phyloP scores from a whole-genome alignment of 2,113 vertebrate species.

The Cyphomyrus discorhynchus region DNA sequence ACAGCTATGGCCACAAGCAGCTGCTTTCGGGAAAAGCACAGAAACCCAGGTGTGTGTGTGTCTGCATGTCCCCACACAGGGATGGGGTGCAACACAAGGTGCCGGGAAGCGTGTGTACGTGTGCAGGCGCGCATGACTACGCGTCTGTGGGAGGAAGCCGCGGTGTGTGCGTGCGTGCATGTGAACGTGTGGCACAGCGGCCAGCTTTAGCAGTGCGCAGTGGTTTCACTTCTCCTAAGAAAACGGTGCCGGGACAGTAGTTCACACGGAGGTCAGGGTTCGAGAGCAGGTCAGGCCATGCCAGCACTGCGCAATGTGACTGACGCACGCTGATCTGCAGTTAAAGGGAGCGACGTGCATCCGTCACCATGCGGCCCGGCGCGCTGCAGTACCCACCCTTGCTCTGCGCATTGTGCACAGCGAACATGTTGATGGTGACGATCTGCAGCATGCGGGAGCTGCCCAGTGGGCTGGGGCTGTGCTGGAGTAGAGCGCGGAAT shows the following conservation, averaged over 20 bases:
- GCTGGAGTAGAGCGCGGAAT: slow-evolving; percentile 83
- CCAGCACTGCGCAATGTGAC: not conserved
- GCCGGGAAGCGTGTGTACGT: slow-evolving; percentile 12
- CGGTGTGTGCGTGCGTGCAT: slow-evolving; percentile 26
- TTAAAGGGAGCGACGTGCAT: too few species aligned
- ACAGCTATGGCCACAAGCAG: not conserved
- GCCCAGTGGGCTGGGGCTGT: slow-evolving; percentile 79
- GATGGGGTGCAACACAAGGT: slow-evolving; percentile 43
- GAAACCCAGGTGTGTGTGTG: not conserved
- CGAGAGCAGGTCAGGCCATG: slow-evolving; percentile 50
- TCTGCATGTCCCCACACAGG: not conserved
- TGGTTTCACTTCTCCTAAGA: slow-evolving; percentile 69
- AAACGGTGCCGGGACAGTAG: slow-evolving; percentile 50
- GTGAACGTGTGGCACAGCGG: slow-evolving; percentile 40
- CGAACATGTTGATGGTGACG: slow-evolving; percentile 97
- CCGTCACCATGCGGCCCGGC: not conserved
- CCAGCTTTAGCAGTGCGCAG: slow-evolving; percentile 51
- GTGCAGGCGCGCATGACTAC: not conserved
- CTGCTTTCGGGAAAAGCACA: not conserved
- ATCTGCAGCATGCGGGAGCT: slow-evolving; percentile 89
- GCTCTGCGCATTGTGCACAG: slow-evolving; percentile 80
- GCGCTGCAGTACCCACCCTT: slow-evolving; percentile 61
- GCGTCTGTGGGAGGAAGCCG: slow-evolving; percentile 13
- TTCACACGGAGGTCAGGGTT: slow-evolving; percentile 42
- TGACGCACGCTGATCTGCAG: not conserved